Conservation (phyloP, 2,113 vertebrate species). For the Grus americana region DNA sequence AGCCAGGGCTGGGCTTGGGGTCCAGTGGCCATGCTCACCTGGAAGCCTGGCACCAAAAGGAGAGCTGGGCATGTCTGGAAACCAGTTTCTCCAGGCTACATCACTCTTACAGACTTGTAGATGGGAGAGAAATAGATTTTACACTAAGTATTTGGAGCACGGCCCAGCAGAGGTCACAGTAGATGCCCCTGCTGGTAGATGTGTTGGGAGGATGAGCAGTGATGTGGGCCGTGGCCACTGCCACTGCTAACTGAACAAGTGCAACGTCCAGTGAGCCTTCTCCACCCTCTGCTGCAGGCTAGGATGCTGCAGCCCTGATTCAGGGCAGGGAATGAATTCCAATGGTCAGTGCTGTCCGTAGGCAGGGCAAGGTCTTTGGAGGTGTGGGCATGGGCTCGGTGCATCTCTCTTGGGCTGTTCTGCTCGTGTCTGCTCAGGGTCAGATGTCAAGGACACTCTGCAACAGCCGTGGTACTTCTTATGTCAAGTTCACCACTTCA, state of each 20-base stretch:
- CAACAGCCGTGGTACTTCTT: background rate
- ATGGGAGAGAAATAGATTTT: background rate
- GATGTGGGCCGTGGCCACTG: background rate
- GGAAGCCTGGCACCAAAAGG: background rate
- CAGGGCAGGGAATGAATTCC: background rate
- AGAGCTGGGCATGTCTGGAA: background rate
- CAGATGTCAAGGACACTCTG: background rate
- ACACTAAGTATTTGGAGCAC: background rate
- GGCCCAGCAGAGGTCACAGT: background rate
- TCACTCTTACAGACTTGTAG: background rate
- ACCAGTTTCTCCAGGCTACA: background rate
- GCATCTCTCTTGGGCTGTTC: background rate
- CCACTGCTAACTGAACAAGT: background rate
- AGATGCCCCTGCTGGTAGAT: background rate
- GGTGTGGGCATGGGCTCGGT: background rate
- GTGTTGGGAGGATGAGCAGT: background rate
- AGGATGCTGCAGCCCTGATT: background rate
- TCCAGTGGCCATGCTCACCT: fast-evolving
- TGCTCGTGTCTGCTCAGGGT: background rate
- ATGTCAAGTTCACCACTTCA: background rate
- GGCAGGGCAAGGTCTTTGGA: background rate
- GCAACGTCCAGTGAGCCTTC: background rate
- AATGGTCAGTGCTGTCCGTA: background rate
- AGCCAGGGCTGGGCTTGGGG: background rate
- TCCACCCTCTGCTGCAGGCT: background rate